Base-by-base conservation (phyloP, 1,140 invertebrate genomes). In the Eciton burchellii region DNA sequence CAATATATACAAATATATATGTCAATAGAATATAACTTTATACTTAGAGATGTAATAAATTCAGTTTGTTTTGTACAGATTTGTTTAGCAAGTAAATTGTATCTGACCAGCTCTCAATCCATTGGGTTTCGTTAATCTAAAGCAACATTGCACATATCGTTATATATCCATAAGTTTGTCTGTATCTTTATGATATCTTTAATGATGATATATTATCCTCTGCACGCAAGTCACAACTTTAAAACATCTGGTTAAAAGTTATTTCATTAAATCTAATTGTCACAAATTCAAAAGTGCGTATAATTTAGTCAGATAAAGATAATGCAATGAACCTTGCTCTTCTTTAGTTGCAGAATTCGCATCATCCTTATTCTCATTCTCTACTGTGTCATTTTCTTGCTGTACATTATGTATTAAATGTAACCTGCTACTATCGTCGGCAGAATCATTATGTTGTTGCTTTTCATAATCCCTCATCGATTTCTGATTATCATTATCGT, bases 261-360 rank as follows among this genome's bases (percentile, higher is more conserved):
- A 81, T 56, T 60, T 35, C 56, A 57, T 87, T 81, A 79, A 81
- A 72, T 84, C 79, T 12, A 81, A 68, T 56, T 74, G 57, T 76
- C 56, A 91, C 84, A 85, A 66, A 84, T 86, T 72, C 56, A 84
- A 71, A 77, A 86, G 93, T 66, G 91, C 91, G 88, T 93, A 94
- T 73, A 94, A 84, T 87, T 91, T 92, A 1, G 91, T 88, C 35
- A 92, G 82, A 63, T 92, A 92, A 62, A 93, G 91, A 68, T 92
- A 92, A 77, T 89, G 88, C 24, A 93, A 47, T 87, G 91, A 92
- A 68, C 92, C 89, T 83, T 87, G 85, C 49, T 91, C 84, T 77
- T 92, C 87, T 41, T 91, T 85, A 19, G 74, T 16, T 26, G 56
- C 47, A 52, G 86, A 29, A 60, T 81, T 90, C 79, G 71, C 82